These are phyloP conservation scores for Drosophila putrida DNA, from an alignment of 2,888 invertebrate genomes.

Conservation along the genomic window DNA sequence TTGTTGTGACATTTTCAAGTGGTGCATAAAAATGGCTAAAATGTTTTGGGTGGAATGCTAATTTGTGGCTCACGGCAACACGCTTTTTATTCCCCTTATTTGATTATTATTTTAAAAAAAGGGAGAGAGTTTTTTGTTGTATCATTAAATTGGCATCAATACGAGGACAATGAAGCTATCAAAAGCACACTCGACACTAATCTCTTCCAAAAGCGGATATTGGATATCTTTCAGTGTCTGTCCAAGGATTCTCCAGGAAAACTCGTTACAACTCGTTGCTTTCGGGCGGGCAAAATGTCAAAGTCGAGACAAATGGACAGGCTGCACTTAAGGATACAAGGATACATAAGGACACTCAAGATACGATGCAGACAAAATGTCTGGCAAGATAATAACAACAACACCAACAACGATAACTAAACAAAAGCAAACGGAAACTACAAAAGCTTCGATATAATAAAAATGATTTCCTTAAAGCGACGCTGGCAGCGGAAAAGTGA, in stretches of 20 bases:
- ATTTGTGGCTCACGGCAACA: slow-evolving; percentile 35
- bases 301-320: slow-evolving; percentile 49
- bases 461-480: slow-evolving; percentile 72
- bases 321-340: slow-evolving; percentile 62
- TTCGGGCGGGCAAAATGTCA: slow-evolving; percentile 24
- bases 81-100: slow-evolving; percentile 10
- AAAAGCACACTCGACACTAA: slow-evolving; percentile 61
- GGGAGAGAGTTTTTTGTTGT: background rate
- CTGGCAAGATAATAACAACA: slow-evolving; percentile 27
- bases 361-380: slow-evolving; percentile 41
- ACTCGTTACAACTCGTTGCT: slow-evolving; percentile 42
- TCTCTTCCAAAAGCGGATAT: slow-evolving; percentile 58
- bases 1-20: slow-evolving; percentile 71
- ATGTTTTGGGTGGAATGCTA: slow-evolving; percentile 15
- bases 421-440: slow-evolving; percentile 70
- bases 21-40: slow-evolving; percentile 46
- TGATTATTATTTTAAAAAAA: slow-evolving; percentile 13
- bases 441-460: slow-evolving; percentile 78
- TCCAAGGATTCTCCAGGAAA: slow-evolving; percentile 13
- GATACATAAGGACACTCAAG: slow-evolving; percentile 44
- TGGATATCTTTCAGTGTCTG: slow-evolving; percentile 29
- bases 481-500: slow-evolving; percentile 62
- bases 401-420: slow-evolving; percentile 19
- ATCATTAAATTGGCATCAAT: slow-evolving; percentile 46
- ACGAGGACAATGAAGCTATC: slow-evolving; percentile 23